phyloP scores from a whole-genome alignment of 2,888 invertebrate genomes.

The Steromphala cineraria region DNA sequence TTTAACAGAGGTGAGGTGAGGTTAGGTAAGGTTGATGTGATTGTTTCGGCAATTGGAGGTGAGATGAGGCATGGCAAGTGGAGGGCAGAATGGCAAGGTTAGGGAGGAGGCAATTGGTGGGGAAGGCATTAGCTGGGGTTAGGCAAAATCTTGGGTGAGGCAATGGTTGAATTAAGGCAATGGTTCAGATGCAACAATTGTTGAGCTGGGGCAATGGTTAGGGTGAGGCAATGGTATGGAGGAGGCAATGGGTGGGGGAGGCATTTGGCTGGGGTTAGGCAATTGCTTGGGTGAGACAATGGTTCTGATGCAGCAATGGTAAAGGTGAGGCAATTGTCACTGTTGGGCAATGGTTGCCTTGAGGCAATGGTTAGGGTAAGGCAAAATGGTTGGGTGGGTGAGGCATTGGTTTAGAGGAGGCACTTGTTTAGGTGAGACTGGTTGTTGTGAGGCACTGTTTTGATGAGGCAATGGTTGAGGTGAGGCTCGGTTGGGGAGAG shows the following conservation, averaged over 20 bases:
- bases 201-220: no score
- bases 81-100: neutral
- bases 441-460: no score
- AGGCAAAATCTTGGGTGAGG: neutral
- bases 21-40: no score
- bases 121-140: neutral
- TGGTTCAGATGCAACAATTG: no score
- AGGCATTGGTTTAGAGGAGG: neutral
- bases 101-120: no score
- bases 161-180: neutral
- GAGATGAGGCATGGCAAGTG: neutral
- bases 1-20: neutral
- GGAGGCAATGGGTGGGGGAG: neutral
- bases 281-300: neutral
- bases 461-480: no score
- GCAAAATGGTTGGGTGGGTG: neutral
- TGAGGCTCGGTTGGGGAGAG: no score
- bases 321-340: no score
- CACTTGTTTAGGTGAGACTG: neutral
- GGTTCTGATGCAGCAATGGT: no score
- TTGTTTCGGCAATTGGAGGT: neutral
- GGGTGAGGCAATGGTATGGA: neutral
- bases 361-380: no score
- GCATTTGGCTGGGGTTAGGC: neutral
- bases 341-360: no score